Conservation (phyloP, 1,140 invertebrate genomes). For the Arion vulgaris region DNA sequence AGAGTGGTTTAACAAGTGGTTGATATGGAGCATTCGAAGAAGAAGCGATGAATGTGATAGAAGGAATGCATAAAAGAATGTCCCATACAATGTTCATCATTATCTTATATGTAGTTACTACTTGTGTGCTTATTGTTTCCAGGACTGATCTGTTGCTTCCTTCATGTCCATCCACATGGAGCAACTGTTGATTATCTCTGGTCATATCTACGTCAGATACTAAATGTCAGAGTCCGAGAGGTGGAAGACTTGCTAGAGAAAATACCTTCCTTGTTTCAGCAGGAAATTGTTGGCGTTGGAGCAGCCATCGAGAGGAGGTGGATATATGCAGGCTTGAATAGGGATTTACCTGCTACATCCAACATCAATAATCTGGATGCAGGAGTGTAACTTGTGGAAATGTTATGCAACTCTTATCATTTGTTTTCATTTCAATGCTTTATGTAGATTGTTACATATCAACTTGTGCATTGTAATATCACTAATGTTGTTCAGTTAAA, state of each 20-base stretch:
- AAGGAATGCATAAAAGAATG: too few relatives aligned
- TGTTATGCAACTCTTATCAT: too few relatives aligned
- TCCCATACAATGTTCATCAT: too few relatives aligned
- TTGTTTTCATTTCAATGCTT: too few relatives aligned
- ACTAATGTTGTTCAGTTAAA: too few relatives aligned
- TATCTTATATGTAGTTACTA: not conserved
- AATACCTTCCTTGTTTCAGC: slow-evolving; percentile 84
- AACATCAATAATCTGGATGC: not conserved
- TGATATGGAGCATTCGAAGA: too few relatives aligned
- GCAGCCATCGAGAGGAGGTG: slow-evolving; percentile 85
- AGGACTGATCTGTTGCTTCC: slow-evolving; percentile 86
- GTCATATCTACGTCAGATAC: slow-evolving; percentile 86
- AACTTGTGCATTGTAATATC: too few relatives aligned
- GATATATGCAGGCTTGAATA: slow-evolving; percentile 71
- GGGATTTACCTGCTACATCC: not conserved
- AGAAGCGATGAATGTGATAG: too few relatives aligned
- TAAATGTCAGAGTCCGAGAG: slow-evolving; percentile 80
- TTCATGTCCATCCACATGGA: slow-evolving; percentile 90
- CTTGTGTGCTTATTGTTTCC: slow-evolving; percentile 41
- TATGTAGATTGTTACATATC: too few relatives aligned
- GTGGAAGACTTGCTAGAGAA: slow-evolving; percentile 83
- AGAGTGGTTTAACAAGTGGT: too few relatives aligned
- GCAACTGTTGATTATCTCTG: slow-evolving; percentile 88
- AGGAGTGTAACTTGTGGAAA: not conserved
- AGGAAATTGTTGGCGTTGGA: slow-evolving; percentile 83